Evolutionary conservation across 2,113 vertebrate species (phyloP), one percentile per base, ranked within the genome.

Genomic region (Poeciliopsis turrubarensis): DNA sequence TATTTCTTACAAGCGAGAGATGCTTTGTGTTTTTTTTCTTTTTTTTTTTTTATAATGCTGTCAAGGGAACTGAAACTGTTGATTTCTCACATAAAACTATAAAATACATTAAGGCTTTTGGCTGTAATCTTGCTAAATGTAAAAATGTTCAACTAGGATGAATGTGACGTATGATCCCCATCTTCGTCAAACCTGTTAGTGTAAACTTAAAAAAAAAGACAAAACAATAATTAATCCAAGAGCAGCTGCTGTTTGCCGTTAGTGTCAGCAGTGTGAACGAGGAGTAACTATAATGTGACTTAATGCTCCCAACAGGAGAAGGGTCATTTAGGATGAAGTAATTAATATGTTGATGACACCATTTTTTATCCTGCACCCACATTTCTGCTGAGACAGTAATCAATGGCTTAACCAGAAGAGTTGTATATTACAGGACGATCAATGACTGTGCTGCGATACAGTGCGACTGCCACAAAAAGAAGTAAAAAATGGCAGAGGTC

Each of bases 331-430:
- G 72, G 65, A 66, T 74, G 37, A 80, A 61, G 76, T 69, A 88
- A 93, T 93, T 87, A 91, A 86, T 89, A 83, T 86, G 77, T 66
- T 73, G 71, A 89, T 90, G 75, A 85, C 81, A 8, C 27, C 83
- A 89, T 92, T 83, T 82, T 86, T 91, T 79, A 79, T 75, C 70
- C 71, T 19, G 0, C 25, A 68, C 54, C 69, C 60, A 68, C 47
- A 3, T 79, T 87, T 89, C 83, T 88, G 79, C 79, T 83, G 80
- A 88, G 85, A 83, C 70, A 65, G 80, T 90, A 91, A 93, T 93
- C 89, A 86, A 89, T 93, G 66, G 14, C 57, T 78, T 77, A 84
- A 89, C 69, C 75, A 70, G 82, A 79, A 32, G 63, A 72, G 80
- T 77, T 79, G 76, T 91, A 82, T 87, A 85, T 92, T 84, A 74